A percentile compares a stretch with the other conserved stretches of the same genome.
Conservation (phyloP, 2,797 vertebrate species). For the Lemur catta region DNA sequence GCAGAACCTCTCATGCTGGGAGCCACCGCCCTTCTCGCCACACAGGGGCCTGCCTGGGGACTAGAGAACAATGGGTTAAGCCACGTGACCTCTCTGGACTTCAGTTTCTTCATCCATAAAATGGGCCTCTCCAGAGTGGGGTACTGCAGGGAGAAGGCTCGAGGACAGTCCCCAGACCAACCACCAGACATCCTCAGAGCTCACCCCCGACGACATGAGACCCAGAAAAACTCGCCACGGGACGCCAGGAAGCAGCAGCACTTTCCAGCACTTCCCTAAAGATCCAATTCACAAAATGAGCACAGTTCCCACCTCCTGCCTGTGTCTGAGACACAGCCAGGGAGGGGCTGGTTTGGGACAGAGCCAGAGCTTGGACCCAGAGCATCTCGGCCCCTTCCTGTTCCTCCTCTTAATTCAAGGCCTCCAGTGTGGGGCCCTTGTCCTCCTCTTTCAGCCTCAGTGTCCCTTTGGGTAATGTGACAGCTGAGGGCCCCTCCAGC, state of each 20-base stretch:
- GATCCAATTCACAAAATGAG: neutral
- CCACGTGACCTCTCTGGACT: neutral
- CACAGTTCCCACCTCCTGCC: neutral
- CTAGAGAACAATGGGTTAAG: neutral
- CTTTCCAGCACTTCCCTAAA: neutral
- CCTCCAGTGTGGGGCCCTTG: neutral
- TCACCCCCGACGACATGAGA: neutral
- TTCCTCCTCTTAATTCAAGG: neutral
- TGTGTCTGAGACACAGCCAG: neutral
- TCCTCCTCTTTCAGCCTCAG: neutral
- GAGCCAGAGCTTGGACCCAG: neutral
- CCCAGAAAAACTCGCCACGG: neutral
- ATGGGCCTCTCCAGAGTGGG: neutral
- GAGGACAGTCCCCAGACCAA: neutral
- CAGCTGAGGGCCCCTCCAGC: neutral
- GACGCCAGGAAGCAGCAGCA: neutral
- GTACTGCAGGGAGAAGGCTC: neutral
- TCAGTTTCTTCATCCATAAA: neutral
- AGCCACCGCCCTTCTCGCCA: neutral
- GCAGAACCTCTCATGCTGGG: neutral
- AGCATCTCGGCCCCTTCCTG: rapidly evolving
- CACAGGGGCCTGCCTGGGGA: neutral
- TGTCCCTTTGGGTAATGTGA: neutral
- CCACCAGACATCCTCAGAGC: neutral
- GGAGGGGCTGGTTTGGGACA: neutral